A percentile compares a stretch with the other conserved stretches of the same genome.
Evolutionary conservation across 1,140 invertebrate genomes (phyloP).

Genomic region (Lucilia cuprina): DNA sequence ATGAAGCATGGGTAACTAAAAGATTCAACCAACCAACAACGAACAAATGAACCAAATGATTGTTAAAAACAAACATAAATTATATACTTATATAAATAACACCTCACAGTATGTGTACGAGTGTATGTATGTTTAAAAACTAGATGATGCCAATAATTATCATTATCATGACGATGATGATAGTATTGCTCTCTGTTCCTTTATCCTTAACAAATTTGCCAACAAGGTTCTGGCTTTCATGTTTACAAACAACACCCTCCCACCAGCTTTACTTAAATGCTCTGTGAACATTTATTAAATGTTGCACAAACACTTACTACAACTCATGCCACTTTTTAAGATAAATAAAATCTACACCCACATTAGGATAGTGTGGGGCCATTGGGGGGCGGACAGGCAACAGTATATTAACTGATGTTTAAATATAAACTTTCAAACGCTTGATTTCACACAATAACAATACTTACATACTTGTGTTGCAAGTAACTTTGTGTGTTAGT

Average conservation of each 20-base stretch:
- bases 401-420: background rate
- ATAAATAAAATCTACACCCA: background rate
- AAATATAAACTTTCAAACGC: background rate
- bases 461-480: too few species aligned
- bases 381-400: too few species aligned
- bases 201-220: background rate
- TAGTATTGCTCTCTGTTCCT: background rate
- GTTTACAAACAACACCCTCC: background rate
- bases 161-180: background rate
- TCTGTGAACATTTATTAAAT: background rate
- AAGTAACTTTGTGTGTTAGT: background rate
- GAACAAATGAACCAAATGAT: background rate
- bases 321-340: background rate
- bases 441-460: slow-evolving; percentile 4
- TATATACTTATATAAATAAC: background rate
- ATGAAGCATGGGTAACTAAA: too few species aligned
- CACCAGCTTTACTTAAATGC: background rate
- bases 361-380: too few species aligned
- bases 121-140: background rate
- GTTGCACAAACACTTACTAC: background rate
- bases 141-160: background rate
- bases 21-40: too few species aligned
- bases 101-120: background rate
- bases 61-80: background rate
- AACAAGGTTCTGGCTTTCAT: background rate